Percentiles rank a stretch among this genome's conserved stretches.
phyloP scores from a whole-genome alignment of 2,797 vertebrate genomes.

The Spinus pinus region DNA sequence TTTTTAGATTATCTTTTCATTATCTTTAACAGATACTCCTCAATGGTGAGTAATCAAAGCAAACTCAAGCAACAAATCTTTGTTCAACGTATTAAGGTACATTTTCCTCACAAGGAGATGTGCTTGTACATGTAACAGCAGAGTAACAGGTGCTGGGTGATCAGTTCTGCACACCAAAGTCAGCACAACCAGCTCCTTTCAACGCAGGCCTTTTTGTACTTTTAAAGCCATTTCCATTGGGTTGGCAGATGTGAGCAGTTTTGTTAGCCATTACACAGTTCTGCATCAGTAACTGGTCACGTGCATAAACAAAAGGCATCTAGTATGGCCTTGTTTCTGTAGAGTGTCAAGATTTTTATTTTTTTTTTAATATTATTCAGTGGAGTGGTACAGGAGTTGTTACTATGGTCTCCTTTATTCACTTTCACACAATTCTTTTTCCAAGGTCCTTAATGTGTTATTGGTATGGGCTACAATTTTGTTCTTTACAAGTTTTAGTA shows the following conservation, averaged over 20 bases:
- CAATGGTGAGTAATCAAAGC: neutral
- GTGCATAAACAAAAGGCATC: neutral
- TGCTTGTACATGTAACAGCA: fast-evolving
- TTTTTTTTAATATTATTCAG: neutral
- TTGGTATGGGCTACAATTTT: neutral
- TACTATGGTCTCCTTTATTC: neutral
- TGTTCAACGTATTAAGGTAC: neutral
- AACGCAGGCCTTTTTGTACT: neutral
- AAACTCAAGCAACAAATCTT: neutral
- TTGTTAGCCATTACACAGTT: neutral
- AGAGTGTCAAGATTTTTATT: neutral
- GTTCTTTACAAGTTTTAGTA: neutral
- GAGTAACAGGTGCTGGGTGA: neutral
- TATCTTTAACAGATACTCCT: neutral
- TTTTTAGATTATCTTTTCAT: neutral
- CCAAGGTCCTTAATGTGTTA: neutral
- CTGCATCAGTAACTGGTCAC: neutral
- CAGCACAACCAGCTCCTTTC: neutral
- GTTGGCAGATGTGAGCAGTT: neutral
- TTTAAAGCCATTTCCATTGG: neutral
- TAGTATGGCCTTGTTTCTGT: neutral
- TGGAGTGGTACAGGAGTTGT: neutral
- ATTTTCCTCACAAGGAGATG: neutral
- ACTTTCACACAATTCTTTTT: neutral
- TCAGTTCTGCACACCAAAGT: neutral